phyloP scores from a whole-genome alignment of 2,888 invertebrate species.

The Spodoptera picta region DNA sequence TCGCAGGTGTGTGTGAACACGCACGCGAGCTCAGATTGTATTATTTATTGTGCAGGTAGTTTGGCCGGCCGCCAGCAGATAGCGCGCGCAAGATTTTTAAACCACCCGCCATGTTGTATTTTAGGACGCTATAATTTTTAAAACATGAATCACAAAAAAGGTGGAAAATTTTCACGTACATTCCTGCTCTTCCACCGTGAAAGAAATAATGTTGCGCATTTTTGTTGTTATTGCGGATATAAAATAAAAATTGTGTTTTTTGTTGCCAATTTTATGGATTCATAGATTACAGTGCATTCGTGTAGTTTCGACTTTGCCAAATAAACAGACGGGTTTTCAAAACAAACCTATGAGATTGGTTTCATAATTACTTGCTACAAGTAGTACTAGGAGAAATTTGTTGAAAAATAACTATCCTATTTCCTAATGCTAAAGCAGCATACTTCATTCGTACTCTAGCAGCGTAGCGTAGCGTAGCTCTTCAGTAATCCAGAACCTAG shows the following conservation, averaged over 20 bases:
- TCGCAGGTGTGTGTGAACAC: slow-evolving; percentile 47
- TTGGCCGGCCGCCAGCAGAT: slow-evolving; percentile 83
- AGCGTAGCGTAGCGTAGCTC: too few species aligned
- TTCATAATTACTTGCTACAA: too few species aligned
- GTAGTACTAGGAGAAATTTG: too few species aligned
- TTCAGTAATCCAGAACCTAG: neutral
- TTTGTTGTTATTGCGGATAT: slow-evolving; percentile 44
- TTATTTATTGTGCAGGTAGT: slow-evolving; percentile 87
- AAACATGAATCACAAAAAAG: slow-evolving; percentile 82
- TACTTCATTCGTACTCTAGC: too few species aligned
- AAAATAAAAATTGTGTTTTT: slow-evolving; percentile 30
- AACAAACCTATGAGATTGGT: too few species aligned
- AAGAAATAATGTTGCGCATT: slow-evolving; percentile 52
- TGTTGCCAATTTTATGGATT: slow-evolving; percentile 46
- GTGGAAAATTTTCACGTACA: slow-evolving; percentile 66
- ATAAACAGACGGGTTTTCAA: neutral
- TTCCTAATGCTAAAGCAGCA: too few species aligned
- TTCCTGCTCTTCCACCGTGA: slow-evolving; percentile 58
- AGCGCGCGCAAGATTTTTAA: slow-evolving; percentile 83
- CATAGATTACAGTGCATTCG: slow-evolving; percentile 36
- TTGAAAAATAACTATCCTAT: too few species aligned
- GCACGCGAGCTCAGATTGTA: slow-evolving; percentile 72
- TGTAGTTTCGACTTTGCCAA: slow-evolving; percentile 13
- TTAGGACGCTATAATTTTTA: slow-evolving; percentile 81
- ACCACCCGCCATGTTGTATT: slow-evolving; percentile 75